Base-by-base conservation (phyloP, 2,113 vertebrate species). In the Microcebus jonahi region DNA sequence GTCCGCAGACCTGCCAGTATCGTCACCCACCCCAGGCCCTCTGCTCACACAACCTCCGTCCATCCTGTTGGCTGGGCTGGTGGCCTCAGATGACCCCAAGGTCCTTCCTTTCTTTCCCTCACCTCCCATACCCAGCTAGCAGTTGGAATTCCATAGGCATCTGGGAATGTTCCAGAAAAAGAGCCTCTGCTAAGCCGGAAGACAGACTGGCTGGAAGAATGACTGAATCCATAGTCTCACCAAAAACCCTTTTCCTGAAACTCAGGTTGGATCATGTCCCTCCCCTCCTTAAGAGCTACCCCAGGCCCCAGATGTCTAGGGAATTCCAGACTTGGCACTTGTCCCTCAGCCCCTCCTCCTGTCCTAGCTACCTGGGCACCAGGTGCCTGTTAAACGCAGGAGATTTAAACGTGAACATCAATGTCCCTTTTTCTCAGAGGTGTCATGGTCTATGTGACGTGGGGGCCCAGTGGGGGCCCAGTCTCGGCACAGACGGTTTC, bases 171-270 rank as follows among this genome's bases (percentile, higher is more conserved):
- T 84, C 77, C 34, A 18, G 76, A 79, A n/a, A 79, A n/a, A 80
- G 29, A 65, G 42, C 39, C 12, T 95, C 15, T 85, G 20, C 82
- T 79, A 50, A 76, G 63, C 23, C 27, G 21, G n/a, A 89, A 23
- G 65, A 14, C 42, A 75, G 50, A 45, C 61, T 65, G 48, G 23
- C 75, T 36, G 6, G 29, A 34, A 76, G 70, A 48, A 25, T 63
- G 25, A 81, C 0, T 8, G 36, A 82, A 42, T 75, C 63, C 34
- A 7, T 67, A 4, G 34, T 80, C 42, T 92, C 17, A 63, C 23
- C 63, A 55, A 82, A 93, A 45, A 36, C 23, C 20, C 50, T 82
- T 87, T 86, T 86, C 90, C 67, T 25, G 70, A 91, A 83, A 55
- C 61, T 25, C 13, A 11, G n/a, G 39, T 91, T 63, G 77, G 45